Conservation (phyloP, 2,888 invertebrate species). For the Ochropacha duplaris region DNA sequence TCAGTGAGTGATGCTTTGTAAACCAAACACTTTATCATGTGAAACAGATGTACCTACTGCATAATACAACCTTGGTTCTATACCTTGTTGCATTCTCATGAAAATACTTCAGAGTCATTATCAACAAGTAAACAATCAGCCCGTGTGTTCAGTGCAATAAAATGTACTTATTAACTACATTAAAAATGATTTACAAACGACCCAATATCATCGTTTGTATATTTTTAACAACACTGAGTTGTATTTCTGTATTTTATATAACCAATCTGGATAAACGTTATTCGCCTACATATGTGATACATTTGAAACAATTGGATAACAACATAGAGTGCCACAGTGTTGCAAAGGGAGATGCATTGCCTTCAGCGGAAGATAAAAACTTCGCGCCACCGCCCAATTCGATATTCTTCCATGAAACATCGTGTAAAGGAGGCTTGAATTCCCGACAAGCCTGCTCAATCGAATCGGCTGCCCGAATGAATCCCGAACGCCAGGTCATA, state of each 20-base stretch:
- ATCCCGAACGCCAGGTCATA: slow-evolving; percentile 82
- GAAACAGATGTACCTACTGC: too few relatives aligned
- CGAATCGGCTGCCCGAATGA: slow-evolving; percentile 85
- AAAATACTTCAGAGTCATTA: too few relatives aligned
- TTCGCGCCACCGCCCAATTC: slow-evolving; percentile 58
- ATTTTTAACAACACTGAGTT: neutral
- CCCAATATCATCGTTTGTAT: neutral
- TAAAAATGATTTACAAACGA: neutral
- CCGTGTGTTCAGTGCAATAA: neutral
- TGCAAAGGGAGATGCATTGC: slow-evolving; percentile 27
- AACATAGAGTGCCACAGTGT: slow-evolving; percentile 14
- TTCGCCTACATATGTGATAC: neutral
- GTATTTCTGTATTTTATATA: neutral
- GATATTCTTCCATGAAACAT: slow-evolving; percentile 87
- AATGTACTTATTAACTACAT: neutral
- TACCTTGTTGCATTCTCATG: too few relatives aligned
- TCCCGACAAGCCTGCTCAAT: slow-evolving; percentile 86
- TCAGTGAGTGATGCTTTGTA: too few relatives aligned
- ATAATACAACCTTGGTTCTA: too few relatives aligned
- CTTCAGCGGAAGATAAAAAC: slow-evolving; percentile 29
- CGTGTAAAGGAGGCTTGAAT: slow-evolving; percentile 79
- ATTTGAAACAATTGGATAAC: neutral
- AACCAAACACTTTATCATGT: too few relatives aligned
- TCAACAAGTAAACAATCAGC: neutral
- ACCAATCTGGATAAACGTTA: neutral